Conservation (phyloP, 2,113 vertebrate species). For the Cryptotis parvus region DNA sequence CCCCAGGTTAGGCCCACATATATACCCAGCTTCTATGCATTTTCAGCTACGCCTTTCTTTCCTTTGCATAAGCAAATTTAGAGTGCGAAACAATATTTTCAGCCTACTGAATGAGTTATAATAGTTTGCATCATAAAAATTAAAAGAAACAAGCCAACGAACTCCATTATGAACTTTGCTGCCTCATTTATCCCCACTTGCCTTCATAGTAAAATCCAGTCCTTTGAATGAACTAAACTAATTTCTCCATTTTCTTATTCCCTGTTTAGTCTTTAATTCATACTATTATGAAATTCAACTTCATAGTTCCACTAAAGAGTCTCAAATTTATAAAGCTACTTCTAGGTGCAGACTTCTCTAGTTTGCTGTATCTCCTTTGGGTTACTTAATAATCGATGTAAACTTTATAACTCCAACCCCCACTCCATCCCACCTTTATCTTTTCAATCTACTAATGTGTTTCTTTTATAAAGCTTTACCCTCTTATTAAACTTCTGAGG, state of each 20-base stretch:
- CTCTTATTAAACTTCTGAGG: neutral
- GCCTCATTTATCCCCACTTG: neutral
- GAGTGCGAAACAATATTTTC: neutral
- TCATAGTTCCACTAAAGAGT: neutral
- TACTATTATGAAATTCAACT: slow-evolving; percentile 19
- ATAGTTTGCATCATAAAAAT: neutral
- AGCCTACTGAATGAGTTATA: neutral
- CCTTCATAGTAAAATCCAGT: neutral
- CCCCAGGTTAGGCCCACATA: too few relatives aligned
- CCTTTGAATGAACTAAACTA: neutral
- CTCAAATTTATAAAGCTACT: neutral
- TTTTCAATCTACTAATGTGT: neutral
- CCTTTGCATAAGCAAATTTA: neutral
- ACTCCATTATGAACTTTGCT: neutral
- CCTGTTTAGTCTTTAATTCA: neutral
- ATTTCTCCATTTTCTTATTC: neutral
- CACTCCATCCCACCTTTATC: neutral
- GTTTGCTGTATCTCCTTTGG: neutral
- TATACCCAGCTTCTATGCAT: neutral
- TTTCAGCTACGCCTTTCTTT: neutral
- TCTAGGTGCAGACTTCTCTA: neutral
- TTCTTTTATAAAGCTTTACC: neutral
- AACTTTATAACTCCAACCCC: neutral
- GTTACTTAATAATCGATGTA: neutral
- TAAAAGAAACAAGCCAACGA: neutral